These are phyloP conservation scores for Pseudocheirus occidentalis DNA, from an alignment of 2,797 vertebrate genomes.

Conservation along the genomic window DNA sequence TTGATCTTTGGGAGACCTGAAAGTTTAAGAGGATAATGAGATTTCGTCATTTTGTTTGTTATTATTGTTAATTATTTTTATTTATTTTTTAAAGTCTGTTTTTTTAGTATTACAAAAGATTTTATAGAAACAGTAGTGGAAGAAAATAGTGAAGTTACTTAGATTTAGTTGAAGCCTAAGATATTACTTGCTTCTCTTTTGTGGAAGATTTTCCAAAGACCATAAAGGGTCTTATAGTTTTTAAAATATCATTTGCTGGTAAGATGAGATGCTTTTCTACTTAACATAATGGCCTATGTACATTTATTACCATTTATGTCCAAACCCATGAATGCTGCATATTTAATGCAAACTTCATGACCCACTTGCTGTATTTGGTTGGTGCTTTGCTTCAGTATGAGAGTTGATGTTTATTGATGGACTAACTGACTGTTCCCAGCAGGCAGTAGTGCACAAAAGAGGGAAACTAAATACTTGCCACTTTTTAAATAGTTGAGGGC, in stretches of 20 bases:
- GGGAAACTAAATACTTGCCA: constrained; percentile 25
- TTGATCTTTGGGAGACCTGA: not conserved
- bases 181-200: not conserved
- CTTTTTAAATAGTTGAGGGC: constrained; percentile 31
- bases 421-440: not conserved
- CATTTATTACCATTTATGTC: not conserved
- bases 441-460: not conserved
- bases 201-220: not conserved
- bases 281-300: constrained; percentile 22
- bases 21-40: not conserved
- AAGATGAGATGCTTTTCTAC: constrained; percentile 10
- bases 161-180: not conserved
- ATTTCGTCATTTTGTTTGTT: not conserved
- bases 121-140: not conserved
- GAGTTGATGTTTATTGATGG: constrained; percentile 19
- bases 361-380: constrained; percentile 9
- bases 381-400: constrained; percentile 37
- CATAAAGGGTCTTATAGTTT: not conserved
- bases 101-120: not conserved
- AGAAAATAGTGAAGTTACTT: not conserved
- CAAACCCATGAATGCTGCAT: constrained; percentile 10
- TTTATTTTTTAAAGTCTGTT: not conserved
- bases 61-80: not conserved
- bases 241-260: not conserved
- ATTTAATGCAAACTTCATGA: constrained; percentile 28